Base-by-base conservation (phyloP, 37 sponge, comb jelly and placozoan genomes). In the Ephydatia muelleri region DNA sequence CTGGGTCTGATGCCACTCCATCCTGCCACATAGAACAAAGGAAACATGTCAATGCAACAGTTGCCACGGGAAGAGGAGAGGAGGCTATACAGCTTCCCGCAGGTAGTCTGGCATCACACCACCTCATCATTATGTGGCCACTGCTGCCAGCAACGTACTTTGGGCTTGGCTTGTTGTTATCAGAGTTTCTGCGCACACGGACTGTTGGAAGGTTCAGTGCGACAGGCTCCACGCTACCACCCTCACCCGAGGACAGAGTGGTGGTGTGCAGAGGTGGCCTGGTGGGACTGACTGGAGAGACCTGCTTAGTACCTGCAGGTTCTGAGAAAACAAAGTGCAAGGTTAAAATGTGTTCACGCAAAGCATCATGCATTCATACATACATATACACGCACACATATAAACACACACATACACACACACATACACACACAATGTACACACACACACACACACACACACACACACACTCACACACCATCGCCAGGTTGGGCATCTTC, bases 1-100 rank as follows among this genome's bases (percentile, higher is more conserved):
- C 37, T 88, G 75, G 25, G 89, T 94, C 67, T 94, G 87, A 25
- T 89, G 38, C 95, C 95, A 94, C 30, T 85, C 88, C 74, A 72
- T 88, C 81, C 93, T 88, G 82, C 12, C n/a, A n/a, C 49, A 40
- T 2, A 65, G 32, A 65, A 5, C 27, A 39, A 16, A 16, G 26
- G 80, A 39, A 27, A 78, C n/a, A 72, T 36, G 25, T 30, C 37
- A 67, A 67, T 36, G 33, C 19, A 4, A 23, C 14, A 77, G 48
- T 78, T 49, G 32, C 11, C 22, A 23, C 13, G 26, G 64, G 34
- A 73, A 3, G 35, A 8, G 31, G 23, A 30, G 32, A 28, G 6
- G 35, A 32, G 3, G 28, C 23, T 34, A 12, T 32, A 12, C 2
- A 73, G 35, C 23, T 23, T 71, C 19, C 27, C 27, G 72, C 12